Evolutionary conservation across 2,888 invertebrate genomes (phyloP).

Genomic region (Augochlorella aurata): DNA sequence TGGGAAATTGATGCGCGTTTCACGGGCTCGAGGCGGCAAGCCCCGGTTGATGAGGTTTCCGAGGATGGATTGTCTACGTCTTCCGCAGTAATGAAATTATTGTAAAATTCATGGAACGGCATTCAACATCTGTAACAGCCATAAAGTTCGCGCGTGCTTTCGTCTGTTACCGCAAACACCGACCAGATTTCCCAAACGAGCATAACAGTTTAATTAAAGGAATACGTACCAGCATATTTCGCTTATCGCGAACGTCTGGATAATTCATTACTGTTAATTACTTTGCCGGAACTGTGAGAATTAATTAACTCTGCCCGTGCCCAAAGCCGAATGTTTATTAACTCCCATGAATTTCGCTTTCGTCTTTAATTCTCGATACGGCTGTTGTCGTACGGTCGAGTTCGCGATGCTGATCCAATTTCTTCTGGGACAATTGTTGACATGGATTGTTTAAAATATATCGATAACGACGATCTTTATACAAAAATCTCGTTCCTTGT

Average conservation of each 20-base stretch:
- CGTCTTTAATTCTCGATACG: not conserved
- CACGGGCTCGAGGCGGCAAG: not conserved
- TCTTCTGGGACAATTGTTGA: no score
- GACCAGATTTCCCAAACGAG: conserved; percentile 11
- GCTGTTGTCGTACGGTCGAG: not conserved
- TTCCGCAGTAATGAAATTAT: not conserved
- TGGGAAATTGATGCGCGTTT: not conserved
- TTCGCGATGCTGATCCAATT: no score
- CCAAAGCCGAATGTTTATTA: not conserved
- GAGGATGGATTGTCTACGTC: not conserved
- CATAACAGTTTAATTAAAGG: conserved; percentile 12
- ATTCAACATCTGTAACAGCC: not conserved
- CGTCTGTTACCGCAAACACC: not conserved
- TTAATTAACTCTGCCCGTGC: not conserved
- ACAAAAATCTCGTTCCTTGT: no score
- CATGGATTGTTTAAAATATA: no score
- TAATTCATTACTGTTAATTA: not conserved
- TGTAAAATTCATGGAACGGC: not conserved
- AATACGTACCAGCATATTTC: not conserved
- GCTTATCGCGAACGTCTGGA: not conserved
- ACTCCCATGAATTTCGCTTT: not conserved
- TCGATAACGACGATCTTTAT: no score
- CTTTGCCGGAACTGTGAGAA: not conserved
- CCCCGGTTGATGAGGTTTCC: not conserved
- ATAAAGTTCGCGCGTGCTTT: not conserved